These are phyloP conservation scores for Puffinus mauretanicus DNA, from an alignment of 2,113 vertebrate genomes.

Conservation along the genomic window DNA sequence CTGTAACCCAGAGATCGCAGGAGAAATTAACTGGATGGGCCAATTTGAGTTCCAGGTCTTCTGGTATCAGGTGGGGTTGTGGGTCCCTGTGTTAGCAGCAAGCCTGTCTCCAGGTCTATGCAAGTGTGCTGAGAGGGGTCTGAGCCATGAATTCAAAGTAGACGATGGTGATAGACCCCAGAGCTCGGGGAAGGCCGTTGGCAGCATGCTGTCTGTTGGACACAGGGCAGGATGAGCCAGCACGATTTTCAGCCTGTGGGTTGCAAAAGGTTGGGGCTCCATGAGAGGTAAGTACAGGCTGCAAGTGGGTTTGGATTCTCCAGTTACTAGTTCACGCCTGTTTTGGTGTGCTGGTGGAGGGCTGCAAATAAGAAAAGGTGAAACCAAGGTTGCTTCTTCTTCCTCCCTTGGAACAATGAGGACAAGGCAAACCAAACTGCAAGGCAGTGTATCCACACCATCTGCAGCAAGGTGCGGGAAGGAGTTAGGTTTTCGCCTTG, in stretches of 20 bases:
- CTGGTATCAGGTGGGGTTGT: background rate
- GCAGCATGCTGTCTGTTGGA: background rate
- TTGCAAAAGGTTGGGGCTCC: background rate
- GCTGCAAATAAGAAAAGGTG: background rate
- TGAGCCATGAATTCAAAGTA: background rate
- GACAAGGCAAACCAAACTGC: background rate
- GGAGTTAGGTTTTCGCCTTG: background rate
- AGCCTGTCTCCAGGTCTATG: background rate
- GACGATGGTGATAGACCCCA: background rate
- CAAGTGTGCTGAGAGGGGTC: fast-evolving
- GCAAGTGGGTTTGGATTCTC: background rate
- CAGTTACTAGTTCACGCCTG: background rate
- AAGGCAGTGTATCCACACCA: background rate
- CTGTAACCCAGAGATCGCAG: background rate
- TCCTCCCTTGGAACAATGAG: background rate
- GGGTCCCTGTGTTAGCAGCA: background rate
- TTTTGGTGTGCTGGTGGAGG: background rate
- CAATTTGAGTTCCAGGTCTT: background rate
- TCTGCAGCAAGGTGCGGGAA: background rate
- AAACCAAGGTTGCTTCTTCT: background rate
- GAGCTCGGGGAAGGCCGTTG: background rate
- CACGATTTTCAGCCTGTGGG: background rate
- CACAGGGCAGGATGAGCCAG: background rate
- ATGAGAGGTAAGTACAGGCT: background rate
- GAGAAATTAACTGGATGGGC: background rate